Base-by-base conservation (phyloP, 2,888 invertebrate genomes). In the Hypsopygia costalis region DNA sequence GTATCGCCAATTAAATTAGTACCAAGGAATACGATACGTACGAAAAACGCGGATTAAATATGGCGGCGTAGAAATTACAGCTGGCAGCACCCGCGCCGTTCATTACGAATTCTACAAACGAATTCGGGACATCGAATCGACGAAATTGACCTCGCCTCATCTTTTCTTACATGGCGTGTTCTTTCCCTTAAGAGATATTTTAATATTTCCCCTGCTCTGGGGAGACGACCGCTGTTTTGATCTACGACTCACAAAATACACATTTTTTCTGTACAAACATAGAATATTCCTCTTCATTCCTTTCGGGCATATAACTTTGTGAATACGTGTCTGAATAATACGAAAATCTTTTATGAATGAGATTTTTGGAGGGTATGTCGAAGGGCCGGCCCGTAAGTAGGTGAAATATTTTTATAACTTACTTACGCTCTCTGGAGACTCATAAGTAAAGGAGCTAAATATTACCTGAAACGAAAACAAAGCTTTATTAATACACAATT, bases 61-160 rank as follows among this genome's bases (percentile, higher is more conserved):
- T 73, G 69, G 70, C 76, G 81, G 71, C 71, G 75, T 62, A 63
- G 58, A 69, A 74, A 76, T 78, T 78, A 75, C 72, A 64, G 65
- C 62, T 63, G 58, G 55, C 63, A 62, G 58, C 74, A 76, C 78
- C 77, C 66, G 58, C 62, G 70, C 68, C 73, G 67, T 16, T 69
- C 69, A 81, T 85, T 86, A 82, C 66, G 82, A 68, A 87, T 87
- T 87, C 87, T 78, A 70, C 69, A 67, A 81, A 81, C 85, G 86
- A 79, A 85, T 80, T 74, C 77, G 74, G 81, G 80, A 85, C 85
- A 82, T 79, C 76, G 83, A 78, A 81, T 83, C 83, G 83, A 76
- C 77, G 74, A 78, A 86, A 87, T 85, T 82, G 81, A 74, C 74
- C 78, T 68, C 64, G 73, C 70, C 79, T 81, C 81, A 76, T 83